phyloP scores from a whole-genome alignment of 2,113 vertebrate species.

The Origma solitaria region DNA sequence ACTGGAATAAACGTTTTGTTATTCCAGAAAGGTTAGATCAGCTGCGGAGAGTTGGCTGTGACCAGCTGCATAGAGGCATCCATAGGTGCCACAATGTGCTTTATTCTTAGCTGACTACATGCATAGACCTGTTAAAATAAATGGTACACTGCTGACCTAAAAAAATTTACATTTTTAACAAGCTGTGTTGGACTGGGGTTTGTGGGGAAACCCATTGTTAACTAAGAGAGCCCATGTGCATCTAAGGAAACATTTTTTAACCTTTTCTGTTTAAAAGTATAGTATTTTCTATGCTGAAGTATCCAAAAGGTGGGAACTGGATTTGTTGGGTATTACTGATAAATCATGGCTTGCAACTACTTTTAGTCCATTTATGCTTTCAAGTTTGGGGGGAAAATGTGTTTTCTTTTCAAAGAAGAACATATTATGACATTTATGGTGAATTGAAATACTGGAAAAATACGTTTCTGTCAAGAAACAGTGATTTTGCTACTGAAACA shows the following conservation, averaged over 20 bases:
- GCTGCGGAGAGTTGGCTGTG: background rate
- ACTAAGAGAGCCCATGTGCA: background rate
- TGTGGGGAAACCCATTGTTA: background rate
- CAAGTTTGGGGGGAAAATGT: background rate
- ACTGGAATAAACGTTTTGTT: background rate
- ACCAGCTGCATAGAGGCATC: background rate
- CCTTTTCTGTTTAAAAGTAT: background rate
- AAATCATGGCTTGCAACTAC: background rate
- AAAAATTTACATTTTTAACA: background rate
- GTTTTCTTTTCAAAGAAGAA: background rate
- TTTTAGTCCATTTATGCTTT: background rate
- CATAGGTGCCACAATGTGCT: background rate
- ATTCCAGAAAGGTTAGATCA: background rate
- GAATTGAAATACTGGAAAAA: background rate
- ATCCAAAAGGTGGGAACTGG: background rate
- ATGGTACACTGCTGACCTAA: background rate
- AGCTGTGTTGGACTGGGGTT: background rate
- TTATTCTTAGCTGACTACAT: background rate
- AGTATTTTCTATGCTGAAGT: background rate
- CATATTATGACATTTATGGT: background rate
- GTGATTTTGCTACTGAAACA: background rate
- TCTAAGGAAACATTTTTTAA: background rate
- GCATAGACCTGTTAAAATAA: background rate
- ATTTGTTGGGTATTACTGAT: background rate
- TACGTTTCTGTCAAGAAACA: background rate